phyloP scores from a whole-genome alignment of 2,797 vertebrate species.

The Pachyuromys duprasi region DNA sequence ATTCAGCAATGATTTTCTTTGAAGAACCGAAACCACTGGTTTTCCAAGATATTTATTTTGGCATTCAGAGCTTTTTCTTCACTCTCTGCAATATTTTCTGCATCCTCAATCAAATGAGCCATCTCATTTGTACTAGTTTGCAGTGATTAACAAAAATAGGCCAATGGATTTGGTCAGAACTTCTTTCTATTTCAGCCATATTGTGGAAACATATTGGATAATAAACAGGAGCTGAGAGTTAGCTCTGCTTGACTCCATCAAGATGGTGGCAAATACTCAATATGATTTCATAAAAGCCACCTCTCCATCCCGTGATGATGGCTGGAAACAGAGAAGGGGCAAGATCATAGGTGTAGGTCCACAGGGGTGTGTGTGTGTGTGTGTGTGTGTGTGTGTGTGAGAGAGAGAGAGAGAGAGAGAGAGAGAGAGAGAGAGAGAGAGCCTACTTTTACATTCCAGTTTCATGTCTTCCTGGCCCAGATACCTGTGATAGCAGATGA shows the following conservation, averaged over 20 bases:
- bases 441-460: neutral
- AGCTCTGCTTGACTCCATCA: neutral
- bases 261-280: neutral
- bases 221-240: conserved; percentile 57
- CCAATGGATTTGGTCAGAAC: conserved; percentile 23
- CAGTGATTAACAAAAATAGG: conserved; percentile 65
- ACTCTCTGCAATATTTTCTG: conserved; percentile 50
- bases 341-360: neutral
- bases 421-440: no score
- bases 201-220: conserved; percentile 26
- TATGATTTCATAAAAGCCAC: neutral
- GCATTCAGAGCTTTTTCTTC: conserved; percentile 36
- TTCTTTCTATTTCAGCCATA: conserved; percentile 56
- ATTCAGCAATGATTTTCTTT: conserved; percentile 14
- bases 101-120: conserved; percentile 59
- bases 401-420: no score
- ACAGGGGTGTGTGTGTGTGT: neutral
- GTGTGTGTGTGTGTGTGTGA: no score
- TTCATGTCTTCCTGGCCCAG: neutral
- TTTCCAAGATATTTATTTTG: conserved; percentile 61
- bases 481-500: neutral
- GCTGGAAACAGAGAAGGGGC: neutral
- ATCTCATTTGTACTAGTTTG: conserved; percentile 48
- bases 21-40: conserved; percentile 41
- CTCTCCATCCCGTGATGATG: neutral